Evolutionary conservation across 1,140 invertebrate species (phyloP).

Genomic region (Rhizoglyphus robini): DNA sequence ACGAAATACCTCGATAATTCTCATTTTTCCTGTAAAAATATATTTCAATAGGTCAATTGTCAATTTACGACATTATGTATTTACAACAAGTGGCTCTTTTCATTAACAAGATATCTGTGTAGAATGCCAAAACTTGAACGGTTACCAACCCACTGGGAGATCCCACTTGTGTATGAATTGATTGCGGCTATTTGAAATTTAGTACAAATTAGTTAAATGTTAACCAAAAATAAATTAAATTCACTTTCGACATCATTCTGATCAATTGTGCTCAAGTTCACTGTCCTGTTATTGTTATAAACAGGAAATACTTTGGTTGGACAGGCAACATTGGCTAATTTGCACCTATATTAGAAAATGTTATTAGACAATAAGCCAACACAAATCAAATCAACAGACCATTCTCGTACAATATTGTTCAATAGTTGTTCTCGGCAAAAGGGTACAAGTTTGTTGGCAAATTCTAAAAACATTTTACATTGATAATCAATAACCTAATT

Average conservation of each 20-base stretch:
- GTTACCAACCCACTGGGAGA: background rate
- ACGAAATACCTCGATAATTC: background rate
- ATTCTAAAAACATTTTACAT: background rate
- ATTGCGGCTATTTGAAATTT: background rate
- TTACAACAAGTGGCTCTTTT: background rate
- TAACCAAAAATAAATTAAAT: background rate
- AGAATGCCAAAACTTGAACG: background rate
- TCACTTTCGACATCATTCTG: constrained; percentile 6
- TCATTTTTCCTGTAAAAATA: background rate
- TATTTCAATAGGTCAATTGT: background rate
- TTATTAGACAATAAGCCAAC: background rate
- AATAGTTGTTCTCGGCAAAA: background rate
- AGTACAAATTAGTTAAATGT: background rate
- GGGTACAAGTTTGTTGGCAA: background rate
- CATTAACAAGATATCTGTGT: background rate
- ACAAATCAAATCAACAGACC: background rate
- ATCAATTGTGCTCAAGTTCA: background rate
- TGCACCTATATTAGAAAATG: background rate
- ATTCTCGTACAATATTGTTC: background rate
- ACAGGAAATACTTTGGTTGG: background rate
- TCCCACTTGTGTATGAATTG: background rate
- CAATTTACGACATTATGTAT: background rate
- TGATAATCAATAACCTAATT: background rate
- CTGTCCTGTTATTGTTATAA: background rate
- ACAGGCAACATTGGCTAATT: background rate